Percentiles rank a stretch among this genome's conserved stretches.
phyloP scores from a whole-genome alignment of 2,113 vertebrate species.

The Ramphastos sulfuratus region DNA sequence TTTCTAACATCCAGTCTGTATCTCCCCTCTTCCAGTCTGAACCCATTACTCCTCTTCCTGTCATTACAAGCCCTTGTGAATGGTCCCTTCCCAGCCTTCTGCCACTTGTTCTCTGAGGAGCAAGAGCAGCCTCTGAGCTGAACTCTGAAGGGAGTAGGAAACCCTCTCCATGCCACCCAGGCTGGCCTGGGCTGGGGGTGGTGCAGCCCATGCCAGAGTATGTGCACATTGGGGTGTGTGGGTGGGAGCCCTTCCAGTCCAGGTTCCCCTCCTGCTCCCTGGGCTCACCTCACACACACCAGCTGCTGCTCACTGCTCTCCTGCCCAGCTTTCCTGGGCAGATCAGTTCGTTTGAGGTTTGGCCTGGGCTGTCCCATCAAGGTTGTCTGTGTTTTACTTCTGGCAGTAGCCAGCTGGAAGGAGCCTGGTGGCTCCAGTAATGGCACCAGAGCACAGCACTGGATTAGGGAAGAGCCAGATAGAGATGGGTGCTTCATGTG shows the following conservation, averaged over 20 bases:
- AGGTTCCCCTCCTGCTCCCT: not conserved
- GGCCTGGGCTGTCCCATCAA: not conserved
- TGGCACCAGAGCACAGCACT: rapidly evolving
- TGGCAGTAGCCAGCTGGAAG: not conserved
- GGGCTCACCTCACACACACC: rapidly evolving
- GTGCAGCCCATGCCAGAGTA: not conserved
- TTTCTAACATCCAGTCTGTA: no score
- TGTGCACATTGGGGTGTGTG: rapidly evolving
- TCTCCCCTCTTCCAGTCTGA: no score
- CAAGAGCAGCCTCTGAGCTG: not conserved
- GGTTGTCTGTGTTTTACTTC: not conserved
- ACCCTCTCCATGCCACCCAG: not conserved
- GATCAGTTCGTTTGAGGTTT: not conserved
- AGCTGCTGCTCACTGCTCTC: not conserved
- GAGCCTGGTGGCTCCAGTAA: not conserved
- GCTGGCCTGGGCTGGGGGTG: not conserved
- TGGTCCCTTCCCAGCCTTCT: no score
- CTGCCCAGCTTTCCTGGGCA: not conserved
- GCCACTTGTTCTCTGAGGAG: not conserved
- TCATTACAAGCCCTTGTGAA: no score
- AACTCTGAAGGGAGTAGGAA: not conserved
- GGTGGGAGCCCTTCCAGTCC: not conserved
- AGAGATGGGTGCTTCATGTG: not conserved
- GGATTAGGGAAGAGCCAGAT: rapidly evolving
- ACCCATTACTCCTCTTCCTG: no score